Percentiles rank a stretch among this genome's conserved stretches.
Conservation (phyloP, 2,888 invertebrate genomes). For the Drosophila macrothrix region DNA sequence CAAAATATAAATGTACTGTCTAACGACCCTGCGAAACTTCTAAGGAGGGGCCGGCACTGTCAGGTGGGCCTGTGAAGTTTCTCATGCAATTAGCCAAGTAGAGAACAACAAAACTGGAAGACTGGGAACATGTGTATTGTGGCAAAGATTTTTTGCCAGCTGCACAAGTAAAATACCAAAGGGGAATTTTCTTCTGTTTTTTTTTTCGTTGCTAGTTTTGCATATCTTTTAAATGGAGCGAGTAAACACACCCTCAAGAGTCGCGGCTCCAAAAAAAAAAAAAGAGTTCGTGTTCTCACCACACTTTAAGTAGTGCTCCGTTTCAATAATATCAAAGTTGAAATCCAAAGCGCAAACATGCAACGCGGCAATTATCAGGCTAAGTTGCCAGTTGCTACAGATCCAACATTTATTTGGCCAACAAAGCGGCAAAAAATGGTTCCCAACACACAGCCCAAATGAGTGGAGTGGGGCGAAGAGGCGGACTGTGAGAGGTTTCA, state of each 20-base stretch:
- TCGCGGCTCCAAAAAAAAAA: conserved; percentile 18
- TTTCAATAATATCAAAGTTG: conserved; percentile 71
- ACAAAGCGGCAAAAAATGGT: conserved; percentile 54
- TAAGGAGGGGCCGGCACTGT: conserved; percentile 34
- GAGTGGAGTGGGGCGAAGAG: not conserved
- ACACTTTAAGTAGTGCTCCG: conserved; percentile 26
- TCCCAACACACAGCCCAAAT: conserved; percentile 38
- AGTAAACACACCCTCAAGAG: conserved; percentile 46
- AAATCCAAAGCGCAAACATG: conserved; percentile 65
- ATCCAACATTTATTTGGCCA: conserved; percentile 43
- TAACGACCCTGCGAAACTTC: conserved; percentile 58
- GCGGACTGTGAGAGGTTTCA: not conserved
- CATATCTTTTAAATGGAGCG: conserved; percentile 56
- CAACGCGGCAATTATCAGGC: conserved; percentile 72
- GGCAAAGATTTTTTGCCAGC: conserved; percentile 1
- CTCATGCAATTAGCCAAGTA: conserved; percentile 64
- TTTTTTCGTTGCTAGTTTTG: conserved; percentile 49
- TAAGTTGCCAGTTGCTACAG: conserved; percentile 30
- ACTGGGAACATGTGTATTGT: conserved; percentile 60
- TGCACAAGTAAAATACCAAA: conserved; percentile 50
- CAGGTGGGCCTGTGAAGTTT: conserved; percentile 64
- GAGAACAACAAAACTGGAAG: conserved; percentile 41
- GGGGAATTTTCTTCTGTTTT: conserved; percentile 35
- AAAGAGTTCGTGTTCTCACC: conserved; percentile 64
- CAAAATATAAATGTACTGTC: conserved; percentile 15